A percentile compares a stretch with the other conserved stretches of the same genome.
phyloP scores from a whole-genome alignment of 2,888 invertebrate genomes.

The Pandemis heparana region DNA sequence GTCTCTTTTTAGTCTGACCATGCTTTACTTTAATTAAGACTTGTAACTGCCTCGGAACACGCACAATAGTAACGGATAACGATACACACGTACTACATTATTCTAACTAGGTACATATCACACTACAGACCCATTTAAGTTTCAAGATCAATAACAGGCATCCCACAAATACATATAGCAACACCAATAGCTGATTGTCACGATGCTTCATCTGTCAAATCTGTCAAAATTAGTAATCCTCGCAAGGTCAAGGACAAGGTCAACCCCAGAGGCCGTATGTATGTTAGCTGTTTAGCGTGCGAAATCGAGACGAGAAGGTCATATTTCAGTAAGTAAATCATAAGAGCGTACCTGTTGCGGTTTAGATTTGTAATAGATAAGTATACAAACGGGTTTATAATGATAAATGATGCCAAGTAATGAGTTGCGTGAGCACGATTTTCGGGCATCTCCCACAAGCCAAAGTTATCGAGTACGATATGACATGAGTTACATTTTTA shows the following conservation, averaged over 20 bases:
- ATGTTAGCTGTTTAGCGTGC: slow-evolving; percentile 39
- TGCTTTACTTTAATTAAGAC: slow-evolving; percentile 1
- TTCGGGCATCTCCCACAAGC: neutral
- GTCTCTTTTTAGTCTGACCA: neutral
- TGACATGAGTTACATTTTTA: neutral
- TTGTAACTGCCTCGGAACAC: slow-evolving; percentile 21
- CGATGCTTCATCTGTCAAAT: slow-evolving; percentile 42
- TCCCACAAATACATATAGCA: slow-evolving; percentile 5
- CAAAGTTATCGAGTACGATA: neutral
- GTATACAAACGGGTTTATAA: slow-evolving; percentile 12
- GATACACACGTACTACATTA: neutral
- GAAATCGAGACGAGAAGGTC: slow-evolving; percentile 41
- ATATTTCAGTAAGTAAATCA: slow-evolving; percentile 25
- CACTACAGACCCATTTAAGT: neutral
- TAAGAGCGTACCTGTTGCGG: slow-evolving; percentile 16
- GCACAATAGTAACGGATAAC: slow-evolving; percentile 10
- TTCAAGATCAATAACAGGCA: slow-evolving; percentile 24
- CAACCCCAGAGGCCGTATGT: slow-evolving; percentile 24
- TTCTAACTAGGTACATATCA: neutral
- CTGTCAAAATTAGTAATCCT: slow-evolving; percentile 54
- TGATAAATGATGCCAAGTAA: slow-evolving; percentile 12
- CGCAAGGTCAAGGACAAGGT: slow-evolving; percentile 53
- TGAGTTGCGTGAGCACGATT: neutral
- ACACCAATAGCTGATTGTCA: neutral
- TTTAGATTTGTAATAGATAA: neutral